phyloP scores from a whole-genome alignment of 2,797 vertebrate genomes.

The Chaenodraco wilsoni region DNA sequence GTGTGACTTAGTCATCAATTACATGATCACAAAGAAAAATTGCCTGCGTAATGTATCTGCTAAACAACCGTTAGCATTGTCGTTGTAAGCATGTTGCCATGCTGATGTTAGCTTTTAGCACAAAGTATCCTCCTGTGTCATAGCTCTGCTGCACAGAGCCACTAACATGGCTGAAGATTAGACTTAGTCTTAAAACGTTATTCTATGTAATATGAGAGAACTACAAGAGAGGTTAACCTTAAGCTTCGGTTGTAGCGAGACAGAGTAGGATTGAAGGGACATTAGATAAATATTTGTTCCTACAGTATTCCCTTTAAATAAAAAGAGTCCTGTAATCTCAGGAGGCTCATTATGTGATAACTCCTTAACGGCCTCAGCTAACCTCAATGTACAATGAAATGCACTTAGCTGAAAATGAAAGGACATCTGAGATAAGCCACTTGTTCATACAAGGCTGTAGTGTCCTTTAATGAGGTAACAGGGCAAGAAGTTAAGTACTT shows the following conservation, averaged over 20 bases:
- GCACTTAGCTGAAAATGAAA: constrained; percentile 50
- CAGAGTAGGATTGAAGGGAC: constrained; percentile 1
- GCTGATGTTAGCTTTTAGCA: not conserved
- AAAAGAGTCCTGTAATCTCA: constrained; percentile 29
- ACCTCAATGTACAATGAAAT: constrained; percentile 29
- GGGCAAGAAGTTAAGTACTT: constrained; percentile 23
- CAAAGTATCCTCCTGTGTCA: not conserved
- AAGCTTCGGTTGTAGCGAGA: constrained; percentile 2
- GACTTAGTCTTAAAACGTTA: too few relatives aligned
- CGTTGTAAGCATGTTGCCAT: not conserved
- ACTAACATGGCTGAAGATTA: not conserved
- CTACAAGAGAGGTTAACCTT: not conserved
- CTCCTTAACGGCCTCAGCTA: constrained; percentile 22
- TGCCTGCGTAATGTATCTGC: not conserved
- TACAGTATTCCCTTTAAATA: not conserved
- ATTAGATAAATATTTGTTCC: not conserved
- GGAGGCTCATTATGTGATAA: constrained; percentile 24
- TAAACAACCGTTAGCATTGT: not conserved
- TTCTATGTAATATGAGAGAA: not conserved
- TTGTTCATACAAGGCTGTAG: constrained; percentile 36
- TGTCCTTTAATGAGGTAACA: constrained; percentile 55
- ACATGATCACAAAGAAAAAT: not conserved
- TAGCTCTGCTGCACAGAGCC: not conserved
- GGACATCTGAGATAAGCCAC: constrained; percentile 49
- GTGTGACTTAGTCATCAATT: not conserved